Evolutionary conservation across 1,140 invertebrate genomes (phyloP), one percentile per base, ranked within the genome.

Genomic region (Eumeta japonica): DNA sequence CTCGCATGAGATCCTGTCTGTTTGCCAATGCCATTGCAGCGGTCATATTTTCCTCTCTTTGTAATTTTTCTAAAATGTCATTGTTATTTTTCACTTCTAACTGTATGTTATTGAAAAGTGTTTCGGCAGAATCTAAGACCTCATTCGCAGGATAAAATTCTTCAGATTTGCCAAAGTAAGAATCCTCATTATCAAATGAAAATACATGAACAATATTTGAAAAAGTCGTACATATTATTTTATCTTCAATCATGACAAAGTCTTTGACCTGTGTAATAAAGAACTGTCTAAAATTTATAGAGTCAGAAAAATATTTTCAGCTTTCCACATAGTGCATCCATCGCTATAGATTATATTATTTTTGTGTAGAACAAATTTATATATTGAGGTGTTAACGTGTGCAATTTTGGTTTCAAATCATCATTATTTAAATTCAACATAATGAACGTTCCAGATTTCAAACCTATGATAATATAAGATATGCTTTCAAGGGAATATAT

Each of bases 211-310:
- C 41, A 24, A 66, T 36, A 27, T 73, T 62, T n/a, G 35, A 46
- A 37, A 49, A 71, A 43, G 68, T 63, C 5, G 58, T 60, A 32
- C 63, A 68, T 30, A 73, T 45, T 10, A 73, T 40, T 39, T 62
- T 39, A 34, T 65, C 53, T 16, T 40, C 48, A 14, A 48, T 45
- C 16, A 42, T 45, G 10, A 54, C 38, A 39, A 73, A 62, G 45
- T 70, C 65, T 39, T 63, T 64, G 4, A 59, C 49, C 39, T 63
- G 45, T 20, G 41, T 58, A 1, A 66, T 37, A 40, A 58, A 53
- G 3, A 55, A 48, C 36, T 63, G 51, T 35, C 41, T 46, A 13
- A 62, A 62, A 35, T 38, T 47, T 12, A 53, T 37, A 34, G 52
- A 24, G 28, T 39, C 31, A 12, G 38, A 35, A 54, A 57, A 32